These are phyloP conservation scores for Pachyseris speciosa DNA, from an alignment of 64 coral and sea anemone genomes.

Conservation along the genomic window DNA sequence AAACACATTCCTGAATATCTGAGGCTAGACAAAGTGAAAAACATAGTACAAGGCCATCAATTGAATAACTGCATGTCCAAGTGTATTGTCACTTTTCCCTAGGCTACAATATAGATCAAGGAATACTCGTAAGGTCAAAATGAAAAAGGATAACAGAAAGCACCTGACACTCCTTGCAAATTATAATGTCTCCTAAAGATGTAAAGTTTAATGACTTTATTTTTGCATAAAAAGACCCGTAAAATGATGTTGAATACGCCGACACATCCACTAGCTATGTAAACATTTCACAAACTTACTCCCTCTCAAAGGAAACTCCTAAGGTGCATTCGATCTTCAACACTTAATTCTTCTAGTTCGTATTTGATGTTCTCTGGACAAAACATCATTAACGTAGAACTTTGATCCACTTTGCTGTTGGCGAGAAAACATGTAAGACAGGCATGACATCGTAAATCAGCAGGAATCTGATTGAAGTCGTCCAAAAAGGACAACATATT, in stretches of 20 bases:
- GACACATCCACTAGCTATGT: background rate
- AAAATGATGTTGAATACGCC: background rate
- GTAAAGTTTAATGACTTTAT: background rate
- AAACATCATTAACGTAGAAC: background rate
- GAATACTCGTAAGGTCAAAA: background rate
- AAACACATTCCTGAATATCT: too few relatives aligned
- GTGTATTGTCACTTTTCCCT: too few relatives aligned
- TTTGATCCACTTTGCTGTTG: constrained; percentile 6
- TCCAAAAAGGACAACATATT: too few relatives aligned
- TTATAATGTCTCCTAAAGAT: background rate
- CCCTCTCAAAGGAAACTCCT: background rate
- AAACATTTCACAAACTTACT: constrained; percentile 15
- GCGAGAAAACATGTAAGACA: too few relatives aligned
- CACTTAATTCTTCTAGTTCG: background rate
- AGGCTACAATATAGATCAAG: too few relatives aligned
- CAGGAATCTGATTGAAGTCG: too few relatives aligned
- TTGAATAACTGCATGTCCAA: too few relatives aligned
- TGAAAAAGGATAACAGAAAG: background rate
- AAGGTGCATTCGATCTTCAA: background rate
- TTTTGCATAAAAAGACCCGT: background rate
- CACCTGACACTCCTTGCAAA: background rate
- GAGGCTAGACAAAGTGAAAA: too few relatives aligned
- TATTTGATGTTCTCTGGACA: background rate
- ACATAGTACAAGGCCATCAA: too few relatives aligned
- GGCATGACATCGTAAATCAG: too few relatives aligned